phyloP scores from a whole-genome alignment of 2,888 invertebrate species.

The Eupithecia subumbrata region DNA sequence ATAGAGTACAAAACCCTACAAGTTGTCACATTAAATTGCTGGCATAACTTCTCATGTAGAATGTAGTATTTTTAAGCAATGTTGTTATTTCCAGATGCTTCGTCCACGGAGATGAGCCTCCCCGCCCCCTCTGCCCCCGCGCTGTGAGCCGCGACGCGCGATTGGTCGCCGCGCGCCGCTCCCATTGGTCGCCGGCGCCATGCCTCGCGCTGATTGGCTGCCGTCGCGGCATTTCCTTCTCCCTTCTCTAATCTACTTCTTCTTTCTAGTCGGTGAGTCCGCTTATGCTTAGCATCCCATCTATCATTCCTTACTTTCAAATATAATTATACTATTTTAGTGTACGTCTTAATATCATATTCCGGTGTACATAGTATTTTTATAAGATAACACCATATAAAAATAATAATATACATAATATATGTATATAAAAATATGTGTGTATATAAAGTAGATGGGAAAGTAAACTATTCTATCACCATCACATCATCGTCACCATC shows the following conservation, averaged over 20 bases:
- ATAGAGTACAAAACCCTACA: too few species aligned
- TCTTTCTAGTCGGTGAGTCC: constrained; percentile 57
- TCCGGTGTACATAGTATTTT: background rate
- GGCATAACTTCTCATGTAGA: too few species aligned
- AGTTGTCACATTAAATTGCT: background rate
- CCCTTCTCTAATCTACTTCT: constrained; percentile 53
- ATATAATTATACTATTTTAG: too few species aligned
- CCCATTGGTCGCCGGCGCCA: constrained; percentile 31
- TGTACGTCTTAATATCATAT: background rate
- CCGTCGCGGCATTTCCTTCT: constrained; percentile 45
- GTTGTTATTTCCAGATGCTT: constrained; percentile 53
- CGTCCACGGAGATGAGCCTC: constrained; percentile 61
- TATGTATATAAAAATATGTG: too few species aligned
- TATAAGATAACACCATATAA: too few species aligned
- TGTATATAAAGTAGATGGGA: background rate
- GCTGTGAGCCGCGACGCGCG: constrained; percentile 41
- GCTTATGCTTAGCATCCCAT: background rate
- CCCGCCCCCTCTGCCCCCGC: constrained; percentile 44
- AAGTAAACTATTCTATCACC: background rate
- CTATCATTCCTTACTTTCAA: too few species aligned
- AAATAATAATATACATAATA: too few species aligned
- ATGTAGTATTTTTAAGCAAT: background rate
- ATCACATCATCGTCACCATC: background rate
- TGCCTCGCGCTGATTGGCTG: constrained; percentile 45
- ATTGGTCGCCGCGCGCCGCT: constrained; percentile 34